Evolutionary conservation across 2,797 vertebrate species (phyloP).

Genomic region (Spondyliosoma cantharus): DNA sequence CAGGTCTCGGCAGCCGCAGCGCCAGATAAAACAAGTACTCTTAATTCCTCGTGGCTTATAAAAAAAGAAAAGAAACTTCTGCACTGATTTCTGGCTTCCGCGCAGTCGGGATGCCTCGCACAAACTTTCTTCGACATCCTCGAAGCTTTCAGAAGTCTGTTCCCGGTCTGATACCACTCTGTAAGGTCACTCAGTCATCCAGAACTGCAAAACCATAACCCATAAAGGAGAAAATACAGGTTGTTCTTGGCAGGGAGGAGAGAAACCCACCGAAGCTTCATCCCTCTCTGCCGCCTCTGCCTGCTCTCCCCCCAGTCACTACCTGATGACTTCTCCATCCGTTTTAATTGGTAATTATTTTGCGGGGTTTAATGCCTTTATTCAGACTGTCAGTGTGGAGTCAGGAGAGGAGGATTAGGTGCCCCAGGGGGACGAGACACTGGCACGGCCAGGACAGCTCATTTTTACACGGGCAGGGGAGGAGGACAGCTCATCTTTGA

Average conservation of each 20-base stretch:
- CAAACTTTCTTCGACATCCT: constrained; percentile 77
- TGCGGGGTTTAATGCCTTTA: constrained; percentile 88
- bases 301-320: constrained; percentile 74
- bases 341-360: constrained; percentile 90
- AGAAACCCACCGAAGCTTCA: constrained; percentile 73
- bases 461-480: constrained; percentile 88
- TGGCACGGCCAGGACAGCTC: constrained; percentile 90
- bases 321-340: constrained; percentile 86
- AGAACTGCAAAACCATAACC: constrained; percentile 80
- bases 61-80: constrained; percentile 54
- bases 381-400: constrained; percentile 88
- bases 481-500: constrained; percentile 93
- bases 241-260: constrained; percentile 81
- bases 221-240: constrained; percentile 84
- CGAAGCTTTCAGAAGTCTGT: constrained; percentile 80
- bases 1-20: constrained; percentile 5
- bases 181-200: constrained; percentile 84
- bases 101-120: constrained; percentile 66
- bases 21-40: constrained; percentile 71
- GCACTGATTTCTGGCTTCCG: constrained; percentile 68
- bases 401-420: constrained; percentile 89
- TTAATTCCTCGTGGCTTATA: constrained; percentile 61
- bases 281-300: constrained; percentile 72
- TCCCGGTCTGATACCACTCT: constrained; percentile 80
- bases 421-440: constrained; percentile 89